phyloP scores from a whole-genome alignment of 1,140 invertebrate species.

The Brachionus paranguensis region DNA sequence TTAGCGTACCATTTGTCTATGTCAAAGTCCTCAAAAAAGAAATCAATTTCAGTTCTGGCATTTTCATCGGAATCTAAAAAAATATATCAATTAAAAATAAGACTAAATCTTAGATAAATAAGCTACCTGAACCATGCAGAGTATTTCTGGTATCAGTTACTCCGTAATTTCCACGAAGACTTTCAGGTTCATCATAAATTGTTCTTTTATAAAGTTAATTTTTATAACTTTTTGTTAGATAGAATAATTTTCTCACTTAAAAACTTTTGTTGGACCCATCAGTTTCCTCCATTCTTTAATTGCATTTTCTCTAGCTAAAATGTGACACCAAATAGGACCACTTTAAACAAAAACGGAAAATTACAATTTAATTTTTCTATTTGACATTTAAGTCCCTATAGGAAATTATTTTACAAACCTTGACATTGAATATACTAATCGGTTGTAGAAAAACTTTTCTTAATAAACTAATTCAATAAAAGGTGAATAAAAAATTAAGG shows the following conservation, averaged over 20 bases:
- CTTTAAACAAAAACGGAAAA: conserved; percentile 58
- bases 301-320: conserved; percentile 69
- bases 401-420: conserved; percentile 58
- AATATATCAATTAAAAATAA: conserved; percentile 41
- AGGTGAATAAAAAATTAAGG: conserved; percentile 27
- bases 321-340: conserved; percentile 71
- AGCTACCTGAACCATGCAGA: conserved; percentile 75
- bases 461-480: conserved; percentile 40
- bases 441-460: conserved; percentile 77
- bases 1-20: conserved; percentile 58
- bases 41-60: conserved; percentile 68
- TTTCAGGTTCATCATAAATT: conserved; percentile 68
- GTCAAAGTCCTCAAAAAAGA: conserved; percentile 76
- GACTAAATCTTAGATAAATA: neutral
- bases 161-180: conserved; percentile 73
- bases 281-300: conserved; percentile 71
- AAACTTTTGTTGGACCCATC: conserved; percentile 80
- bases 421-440: conserved; percentile 75
- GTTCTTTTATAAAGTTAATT: conserved; percentile 57
- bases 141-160: conserved; percentile 85
- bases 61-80: conserved; percentile 70
- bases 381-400: conserved; percentile 3
- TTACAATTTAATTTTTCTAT: conserved; percentile 20
- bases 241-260: conserved; percentile 45
- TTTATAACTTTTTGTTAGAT: neutral